Percentiles rank a stretch among this genome's conserved stretches.
These are phyloP conservation scores for Brachyhypopomus occidentalis DNA, from an alignment of 2,113 vertebrate species.

Conservation along the genomic window DNA sequence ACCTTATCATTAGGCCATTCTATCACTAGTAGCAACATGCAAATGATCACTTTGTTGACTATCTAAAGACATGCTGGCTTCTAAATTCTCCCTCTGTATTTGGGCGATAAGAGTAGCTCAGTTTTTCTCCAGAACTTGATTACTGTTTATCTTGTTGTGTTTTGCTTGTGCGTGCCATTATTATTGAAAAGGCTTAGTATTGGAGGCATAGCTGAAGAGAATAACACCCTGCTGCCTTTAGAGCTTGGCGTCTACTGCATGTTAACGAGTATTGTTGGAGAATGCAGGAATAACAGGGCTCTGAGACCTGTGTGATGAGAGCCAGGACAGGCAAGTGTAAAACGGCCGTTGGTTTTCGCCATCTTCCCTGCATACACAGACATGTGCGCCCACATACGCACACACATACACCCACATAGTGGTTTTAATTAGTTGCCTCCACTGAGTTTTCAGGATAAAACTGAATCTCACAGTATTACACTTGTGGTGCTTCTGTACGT, in stretches of 20 bases:
- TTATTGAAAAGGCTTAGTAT: neutral
- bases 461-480: neutral
- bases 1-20: neutral
- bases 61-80: neutral
- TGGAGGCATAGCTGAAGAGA: too few relatives aligned
- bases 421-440: neutral
- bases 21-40: neutral
- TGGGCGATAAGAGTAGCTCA: neutral
- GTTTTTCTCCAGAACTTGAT: neutral
- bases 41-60: neutral
- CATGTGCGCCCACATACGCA: too few relatives aligned
- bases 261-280: neutral
- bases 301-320: neutral
- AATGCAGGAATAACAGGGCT: neutral
- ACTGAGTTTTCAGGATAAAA: neutral
- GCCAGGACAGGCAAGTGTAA: neutral
- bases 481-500: neutral
- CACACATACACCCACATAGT: neutral
- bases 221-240: neutral
- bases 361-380: neutral
- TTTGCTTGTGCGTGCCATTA: neutral
- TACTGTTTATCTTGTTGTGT: neutral
- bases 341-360: neutral
- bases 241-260: neutral
- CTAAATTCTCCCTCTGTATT: neutral